Conservation (phyloP, 2,888 invertebrate genomes). For the Synergus japonicus region DNA sequence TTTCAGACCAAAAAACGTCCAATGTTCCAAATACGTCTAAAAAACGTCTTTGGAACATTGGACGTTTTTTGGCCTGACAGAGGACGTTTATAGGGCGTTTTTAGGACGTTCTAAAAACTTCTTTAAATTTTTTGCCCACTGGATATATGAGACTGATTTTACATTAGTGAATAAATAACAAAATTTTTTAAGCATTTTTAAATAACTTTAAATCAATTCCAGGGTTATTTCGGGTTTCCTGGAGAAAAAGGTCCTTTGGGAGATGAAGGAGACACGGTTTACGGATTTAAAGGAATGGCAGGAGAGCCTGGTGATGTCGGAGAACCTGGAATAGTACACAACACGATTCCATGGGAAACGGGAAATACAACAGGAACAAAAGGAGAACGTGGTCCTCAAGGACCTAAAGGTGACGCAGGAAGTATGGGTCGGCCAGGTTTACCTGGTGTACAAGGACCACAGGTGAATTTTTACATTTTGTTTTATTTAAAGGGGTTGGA, state of each 20-base stretch:
- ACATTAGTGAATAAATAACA: background rate
- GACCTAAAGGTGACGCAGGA: constrained; percentile 76
- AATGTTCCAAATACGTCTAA: too few species aligned
- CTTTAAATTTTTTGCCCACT: too few species aligned
- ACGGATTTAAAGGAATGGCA: constrained; percentile 62
- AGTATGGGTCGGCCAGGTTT: constrained; percentile 73
- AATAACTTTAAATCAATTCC: background rate
- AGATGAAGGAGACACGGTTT: constrained; percentile 78
- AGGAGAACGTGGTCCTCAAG: constrained; percentile 59
- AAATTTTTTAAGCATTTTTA: background rate
- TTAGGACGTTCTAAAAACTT: too few species aligned
- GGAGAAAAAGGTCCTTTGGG: constrained; percentile 79
- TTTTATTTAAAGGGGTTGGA: background rate
- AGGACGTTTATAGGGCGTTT: too few species aligned
- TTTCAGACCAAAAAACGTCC: too few species aligned
- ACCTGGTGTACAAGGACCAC: constrained; percentile 73
- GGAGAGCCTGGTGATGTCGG: constrained; percentile 80
- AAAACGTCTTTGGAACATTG: too few species aligned
- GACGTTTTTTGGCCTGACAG: too few species aligned
- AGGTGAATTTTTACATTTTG: constrained; percentile 54
- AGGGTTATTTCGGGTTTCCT: constrained; percentile 1
- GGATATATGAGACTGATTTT: too few species aligned
- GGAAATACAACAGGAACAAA: constrained; percentile 71
- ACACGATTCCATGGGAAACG: constrained; percentile 55
- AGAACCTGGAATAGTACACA: constrained; percentile 64